These are phyloP conservation scores for Piprites chloris DNA, from an alignment of 2,113 vertebrate species.

Conservation along the genomic window DNA sequence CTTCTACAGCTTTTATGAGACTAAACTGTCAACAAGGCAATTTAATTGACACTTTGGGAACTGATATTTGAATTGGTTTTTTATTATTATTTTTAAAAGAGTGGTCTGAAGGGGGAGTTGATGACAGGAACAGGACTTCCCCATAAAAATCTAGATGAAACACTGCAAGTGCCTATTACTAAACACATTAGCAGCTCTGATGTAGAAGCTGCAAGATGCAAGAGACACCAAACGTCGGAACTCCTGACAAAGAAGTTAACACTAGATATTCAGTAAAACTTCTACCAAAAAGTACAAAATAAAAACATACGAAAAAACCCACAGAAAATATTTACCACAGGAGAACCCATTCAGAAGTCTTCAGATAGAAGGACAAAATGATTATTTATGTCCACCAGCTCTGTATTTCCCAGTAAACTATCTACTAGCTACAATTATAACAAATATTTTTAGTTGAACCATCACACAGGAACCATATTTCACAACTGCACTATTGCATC, in stretches of 20 bases:
- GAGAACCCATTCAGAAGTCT: not conserved
- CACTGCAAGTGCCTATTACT: not conserved
- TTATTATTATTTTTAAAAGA: not conserved
- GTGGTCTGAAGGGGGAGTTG: not conserved
- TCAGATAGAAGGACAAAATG: not conserved
- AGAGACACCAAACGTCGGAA: not conserved
- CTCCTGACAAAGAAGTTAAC: not conserved
- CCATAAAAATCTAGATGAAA: conserved; percentile 1
- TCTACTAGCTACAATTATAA: not conserved
- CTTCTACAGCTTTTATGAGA: not conserved
- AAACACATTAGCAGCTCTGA: not conserved
- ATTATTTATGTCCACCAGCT: not conserved
- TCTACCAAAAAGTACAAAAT: not conserved
- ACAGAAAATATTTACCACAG: not conserved
- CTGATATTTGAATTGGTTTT: not conserved
- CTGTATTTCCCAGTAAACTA: not conserved
- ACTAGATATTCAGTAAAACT: not conserved
- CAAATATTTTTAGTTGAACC: not conserved
- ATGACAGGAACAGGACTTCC: conserved; percentile 2
- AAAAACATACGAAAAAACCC: not conserved
- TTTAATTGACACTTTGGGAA: not conserved
- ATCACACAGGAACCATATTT: not conserved
- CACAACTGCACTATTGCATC: not conserved
- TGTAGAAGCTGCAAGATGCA: not conserved
- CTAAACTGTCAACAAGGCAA: not conserved